These are phyloP conservation scores for Poeciliopsis paucimaculata DNA, from an alignment of 2,797 vertebrate genomes.

Conservation along the genomic window DNA sequence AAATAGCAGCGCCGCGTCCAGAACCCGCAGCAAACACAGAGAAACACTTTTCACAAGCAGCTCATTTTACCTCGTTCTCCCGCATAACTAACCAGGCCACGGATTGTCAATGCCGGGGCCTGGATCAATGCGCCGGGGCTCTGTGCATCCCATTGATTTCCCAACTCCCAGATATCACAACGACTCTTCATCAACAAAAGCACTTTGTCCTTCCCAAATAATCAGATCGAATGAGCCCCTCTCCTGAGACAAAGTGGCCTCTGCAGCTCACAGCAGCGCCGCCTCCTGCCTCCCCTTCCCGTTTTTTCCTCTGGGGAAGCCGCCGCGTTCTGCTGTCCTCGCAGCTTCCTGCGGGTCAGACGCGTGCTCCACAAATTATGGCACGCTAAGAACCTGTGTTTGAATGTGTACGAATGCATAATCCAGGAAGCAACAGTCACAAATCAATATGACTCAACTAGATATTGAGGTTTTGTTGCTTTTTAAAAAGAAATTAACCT, in stretches of 20 bases:
- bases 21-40: slow-evolving; percentile 40
- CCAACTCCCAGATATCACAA: slow-evolving; percentile 86
- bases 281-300: background rate
- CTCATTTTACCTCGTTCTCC: slow-evolving; percentile 85
- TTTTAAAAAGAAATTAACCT: background rate
- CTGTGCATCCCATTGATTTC: slow-evolving; percentile 86
- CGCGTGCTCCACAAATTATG: slow-evolving; percentile 58
- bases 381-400: slow-evolving; percentile 45
- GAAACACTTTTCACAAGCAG: slow-evolving; percentile 82
- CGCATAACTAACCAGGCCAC: slow-evolving; percentile 85
- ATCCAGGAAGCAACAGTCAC: slow-evolving; percentile 28
- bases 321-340: slow-evolving; percentile 52
- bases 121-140: slow-evolving; percentile 86
- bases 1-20: slow-evolving; percentile 68
- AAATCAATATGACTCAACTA: slow-evolving; percentile 45
- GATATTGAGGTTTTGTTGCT: background rate
- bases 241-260: slow-evolving; percentile 70
- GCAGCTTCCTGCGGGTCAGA: slow-evolving; percentile 52
- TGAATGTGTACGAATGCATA: slow-evolving; percentile 55
- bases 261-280: slow-evolving; percentile 43
- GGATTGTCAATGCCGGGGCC: slow-evolving; percentile 84
- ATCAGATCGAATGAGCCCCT: slow-evolving; percentile 83
- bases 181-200: slow-evolving; percentile 89
- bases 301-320: slow-evolving; percentile 29
- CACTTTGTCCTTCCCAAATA: slow-evolving; percentile 89